Base-by-base conservation (phyloP, 1,140 invertebrate genomes). In the Onthophagus taurus region DNA sequence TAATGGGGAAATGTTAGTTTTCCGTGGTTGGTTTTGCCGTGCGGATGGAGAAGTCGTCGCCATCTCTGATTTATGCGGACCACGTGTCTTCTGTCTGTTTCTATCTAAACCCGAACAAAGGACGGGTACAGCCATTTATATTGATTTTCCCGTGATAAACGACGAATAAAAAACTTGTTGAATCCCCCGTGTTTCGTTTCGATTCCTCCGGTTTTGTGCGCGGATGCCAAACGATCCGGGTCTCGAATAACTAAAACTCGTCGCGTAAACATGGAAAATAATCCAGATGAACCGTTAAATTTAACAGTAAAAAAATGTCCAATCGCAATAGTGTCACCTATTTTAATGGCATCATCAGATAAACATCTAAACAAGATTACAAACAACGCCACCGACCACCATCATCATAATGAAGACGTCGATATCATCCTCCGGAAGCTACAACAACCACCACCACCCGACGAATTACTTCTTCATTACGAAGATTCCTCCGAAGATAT, bases 221-320 rank as follows among this genome's bases (percentile, higher is more conserved):
- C 5, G 17, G n/a, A 19, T 23, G 24, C 19, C 18, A 21, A 13
- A 21, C 20, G 24, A 37, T 37, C 11, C 18, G 35, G 24, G 11
- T 12, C 11, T 21, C 11, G 13, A n/a, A 2, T 12, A n/a, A 21
- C 18, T 37, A 26, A 26, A 7, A 26, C 24, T 26, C 24, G 24
- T 26, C n/a, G 7, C 19, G 35, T 19, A 14, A 57, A 31, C n/a
- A 61, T 56, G 55, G 57, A 57, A 34, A 45, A 18, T 18, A 45
- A 44, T 3, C 48, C 45, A 37, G 62, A 64, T 17, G 66, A 68
- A 44, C 66, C 66, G 4, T 48, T 68, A 21, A 68, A 68, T 57
- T 51, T 68, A 31, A 65, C 64, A 34, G 54, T 67, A 36, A 69
- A 67, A 49, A 70, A 66, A 48, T 67, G 65, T 57, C 70, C 68